These are phyloP conservation scores for Bradypus variegatus DNA, from an alignment of 2,797 vertebrate genomes.

Conservation along the genomic window DNA sequence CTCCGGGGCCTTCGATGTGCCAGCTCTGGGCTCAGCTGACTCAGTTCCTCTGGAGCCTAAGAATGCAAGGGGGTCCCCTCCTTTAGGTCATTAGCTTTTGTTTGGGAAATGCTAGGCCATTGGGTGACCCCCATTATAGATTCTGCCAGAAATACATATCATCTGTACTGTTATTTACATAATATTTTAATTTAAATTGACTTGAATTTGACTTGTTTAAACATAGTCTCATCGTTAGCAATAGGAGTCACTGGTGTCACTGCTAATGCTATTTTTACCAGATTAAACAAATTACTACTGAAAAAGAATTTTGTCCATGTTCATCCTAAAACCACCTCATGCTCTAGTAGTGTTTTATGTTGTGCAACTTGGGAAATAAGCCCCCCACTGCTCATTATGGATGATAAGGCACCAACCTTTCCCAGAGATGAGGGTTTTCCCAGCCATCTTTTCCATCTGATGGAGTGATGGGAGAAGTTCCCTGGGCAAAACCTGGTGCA, in stretches of 20 bases:
- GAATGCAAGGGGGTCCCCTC: not conserved
- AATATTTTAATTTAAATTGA: not conserved
- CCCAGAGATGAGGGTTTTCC: not conserved
- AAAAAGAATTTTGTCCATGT: not conserved
- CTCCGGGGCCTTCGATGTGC: not conserved
- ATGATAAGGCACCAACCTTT: not conserved
- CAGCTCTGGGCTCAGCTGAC: not conserved
- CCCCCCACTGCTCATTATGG: not conserved
- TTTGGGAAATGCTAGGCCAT: not conserved
- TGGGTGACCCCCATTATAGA: not conserved
- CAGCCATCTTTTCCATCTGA: not conserved
- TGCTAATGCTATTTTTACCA: not conserved
- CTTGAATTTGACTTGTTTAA: not conserved
- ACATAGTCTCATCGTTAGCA: not conserved
- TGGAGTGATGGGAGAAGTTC: fast-evolving
- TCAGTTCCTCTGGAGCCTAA: not conserved
- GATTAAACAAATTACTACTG: slow-evolving; percentile 3
- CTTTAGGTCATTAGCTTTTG: not conserved
- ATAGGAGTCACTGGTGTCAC: not conserved
- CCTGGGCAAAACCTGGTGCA: not conserved
- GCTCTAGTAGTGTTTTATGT: not conserved
- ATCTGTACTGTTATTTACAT: not conserved
- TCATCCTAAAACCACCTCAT: not conserved
- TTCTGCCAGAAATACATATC: not conserved
- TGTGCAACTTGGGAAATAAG: not conserved